A percentile compares a stretch with the other conserved stretches of the same genome.
Evolutionary conservation across 2,113 vertebrate genomes (phyloP).

Genomic region (Talpa occidentalis): DNA sequence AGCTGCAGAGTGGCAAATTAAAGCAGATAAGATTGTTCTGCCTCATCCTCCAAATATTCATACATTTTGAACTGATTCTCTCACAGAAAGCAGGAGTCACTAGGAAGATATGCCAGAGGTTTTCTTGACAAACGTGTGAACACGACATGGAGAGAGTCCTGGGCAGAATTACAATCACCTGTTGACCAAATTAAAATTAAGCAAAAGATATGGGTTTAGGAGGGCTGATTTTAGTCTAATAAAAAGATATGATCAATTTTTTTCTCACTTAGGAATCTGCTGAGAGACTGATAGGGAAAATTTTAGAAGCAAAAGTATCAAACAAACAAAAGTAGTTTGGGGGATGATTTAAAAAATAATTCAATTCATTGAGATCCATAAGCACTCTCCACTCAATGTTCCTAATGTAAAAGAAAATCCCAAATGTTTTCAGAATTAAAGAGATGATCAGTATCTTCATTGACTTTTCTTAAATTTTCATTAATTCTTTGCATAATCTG

Average conservation of each 20-base stretch:
- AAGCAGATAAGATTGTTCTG: conserved; percentile 49
- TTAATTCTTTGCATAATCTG: background rate
- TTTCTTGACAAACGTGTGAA: conserved; percentile 10
- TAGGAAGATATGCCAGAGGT: background rate
- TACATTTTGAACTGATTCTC: background rate
- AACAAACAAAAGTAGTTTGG: background rate
- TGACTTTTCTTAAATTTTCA: conserved; percentile 32
- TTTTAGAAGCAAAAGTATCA: conserved; percentile 1
- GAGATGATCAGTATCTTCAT: background rate
- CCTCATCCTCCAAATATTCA: conserved; percentile 49
- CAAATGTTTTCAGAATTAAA: conserved; percentile 25
- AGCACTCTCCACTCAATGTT: background rate
- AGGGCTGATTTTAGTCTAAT: conserved; percentile 23
- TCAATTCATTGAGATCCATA: background rate
- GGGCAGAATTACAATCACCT: background rate
- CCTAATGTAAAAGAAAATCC: background rate
- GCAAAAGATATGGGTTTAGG: background rate
- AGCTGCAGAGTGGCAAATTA: conserved; percentile 48
- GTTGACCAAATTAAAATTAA: conserved; percentile 30
- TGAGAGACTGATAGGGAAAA: background rate
- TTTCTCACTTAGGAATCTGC: background rate
- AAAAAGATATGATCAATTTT: background rate
- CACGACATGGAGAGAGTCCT: background rate
- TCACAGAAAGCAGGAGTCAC: conserved; percentile 7
- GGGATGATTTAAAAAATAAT: background rate